Evolutionary conservation across 2,888 invertebrate genomes (phyloP), one percentile per base, ranked within the genome.

Genomic region (Germaria angustata): DNA sequence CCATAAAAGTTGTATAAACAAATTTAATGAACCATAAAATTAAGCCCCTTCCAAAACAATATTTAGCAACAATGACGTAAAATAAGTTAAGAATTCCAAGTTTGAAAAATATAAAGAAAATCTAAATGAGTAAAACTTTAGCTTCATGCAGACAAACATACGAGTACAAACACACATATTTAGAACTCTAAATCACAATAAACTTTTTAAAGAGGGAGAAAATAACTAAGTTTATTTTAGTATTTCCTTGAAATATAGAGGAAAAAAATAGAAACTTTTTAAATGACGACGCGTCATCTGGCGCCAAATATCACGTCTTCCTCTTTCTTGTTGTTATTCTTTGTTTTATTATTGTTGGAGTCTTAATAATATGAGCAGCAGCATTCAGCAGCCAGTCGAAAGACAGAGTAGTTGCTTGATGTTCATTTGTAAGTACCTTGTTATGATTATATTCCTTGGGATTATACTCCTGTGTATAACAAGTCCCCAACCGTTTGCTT

Each of bases 291-390:
- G 79, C 79, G 79, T 82, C 79, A 79, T 28, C 71, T 82, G 82
- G 82, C 82, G 82, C 82, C 82, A 79, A 82, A 82, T 82, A 82
- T 76, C 59, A 76, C 51, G 59, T 81, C 28, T 69, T 41, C 7
- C 28, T 17, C 24, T 36, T 69, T 68, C 49, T 73, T 72, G 28
- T 77, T 71, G 13, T 71, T 28, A 7, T 59, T 41, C 17, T 9
- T 41, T 66, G 4, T 53, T 39, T 22, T 66, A 22, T 61, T 72
- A 15, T 51, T 72, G 17, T 55, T 53, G 32, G 4, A 41, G 22
- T 36, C 24, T 24, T 65, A 22, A 32, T 34, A 44, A 59, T 36
- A 17, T 15, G 24, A 57, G n/a, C 22, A 46, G 55, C 61, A 46
- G 57, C 61, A 46, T 22, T 46, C 28, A 46, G 55, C 65, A 15